Evolutionary conservation across 2,113 vertebrate genomes (phyloP).

Genomic region (Geococcyx californianus): DNA sequence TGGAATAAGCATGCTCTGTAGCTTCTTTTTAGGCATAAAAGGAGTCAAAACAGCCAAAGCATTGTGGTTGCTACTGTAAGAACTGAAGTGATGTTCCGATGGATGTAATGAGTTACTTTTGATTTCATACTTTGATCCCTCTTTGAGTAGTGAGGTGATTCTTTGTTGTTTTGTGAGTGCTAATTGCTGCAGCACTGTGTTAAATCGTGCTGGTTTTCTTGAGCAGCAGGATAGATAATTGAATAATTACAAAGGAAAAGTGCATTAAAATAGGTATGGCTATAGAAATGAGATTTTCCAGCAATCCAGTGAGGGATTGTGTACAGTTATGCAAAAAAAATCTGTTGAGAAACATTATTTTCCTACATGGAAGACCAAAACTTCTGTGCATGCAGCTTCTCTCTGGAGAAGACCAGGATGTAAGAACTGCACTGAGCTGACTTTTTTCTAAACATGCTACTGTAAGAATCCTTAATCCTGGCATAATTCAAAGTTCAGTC

Average conservation of each 20-base stretch:
- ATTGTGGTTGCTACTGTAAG: background rate
- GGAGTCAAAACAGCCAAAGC: background rate
- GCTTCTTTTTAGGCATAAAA: background rate
- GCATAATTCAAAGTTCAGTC: background rate
- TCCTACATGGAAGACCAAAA: background rate
- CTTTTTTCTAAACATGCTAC: background rate
- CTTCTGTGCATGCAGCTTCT: background rate
- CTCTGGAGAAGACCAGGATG: background rate
- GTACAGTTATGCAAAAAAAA: background rate
- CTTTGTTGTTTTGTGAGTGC: slow-evolving; percentile 26
- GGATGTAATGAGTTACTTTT: slow-evolving; percentile 18
- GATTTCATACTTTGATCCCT: slow-evolving; percentile 39
- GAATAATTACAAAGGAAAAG: background rate
- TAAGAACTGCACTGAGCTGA: background rate
- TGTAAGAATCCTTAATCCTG: background rate
- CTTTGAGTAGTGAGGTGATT: slow-evolving; percentile 15
- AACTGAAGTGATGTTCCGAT: background rate
- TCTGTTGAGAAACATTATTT: background rate
- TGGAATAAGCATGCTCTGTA: background rate
- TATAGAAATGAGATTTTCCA: slow-evolving; percentile 16
- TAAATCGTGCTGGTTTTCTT: slow-evolving; percentile 9
- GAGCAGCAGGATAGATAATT: slow-evolving; percentile 23
- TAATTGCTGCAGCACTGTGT: slow-evolving; percentile 32
- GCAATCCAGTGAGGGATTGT: background rate
- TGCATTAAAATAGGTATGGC: slow-evolving; percentile 1